phyloP scores from a whole-genome alignment of 2,888 invertebrate genomes.

The Phytoseiulus persimilis region DNA sequence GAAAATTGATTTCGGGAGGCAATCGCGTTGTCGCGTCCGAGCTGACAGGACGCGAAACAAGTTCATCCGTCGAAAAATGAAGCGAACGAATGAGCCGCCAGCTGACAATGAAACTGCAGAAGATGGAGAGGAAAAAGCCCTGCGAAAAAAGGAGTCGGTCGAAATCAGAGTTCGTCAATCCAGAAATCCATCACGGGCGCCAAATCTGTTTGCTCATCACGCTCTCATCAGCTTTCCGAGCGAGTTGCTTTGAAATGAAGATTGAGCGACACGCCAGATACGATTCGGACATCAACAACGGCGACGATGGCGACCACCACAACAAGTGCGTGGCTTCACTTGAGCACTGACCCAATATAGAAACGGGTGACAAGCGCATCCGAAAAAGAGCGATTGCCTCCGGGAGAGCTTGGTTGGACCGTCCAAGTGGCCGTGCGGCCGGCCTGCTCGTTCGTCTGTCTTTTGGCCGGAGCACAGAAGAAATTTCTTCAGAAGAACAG shows the following conservation, averaged over 20 bases:
- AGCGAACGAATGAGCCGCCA: neutral
- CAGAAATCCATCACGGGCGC: neutral
- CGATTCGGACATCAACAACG: neutral
- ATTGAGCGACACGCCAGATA: neutral
- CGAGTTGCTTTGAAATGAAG: neutral
- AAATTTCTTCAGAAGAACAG: neutral
- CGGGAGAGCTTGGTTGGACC: neutral
- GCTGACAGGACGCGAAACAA: neutral
- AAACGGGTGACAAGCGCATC: constrained; percentile 5
- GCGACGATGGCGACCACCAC: neutral
- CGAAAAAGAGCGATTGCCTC: constrained; percentile 5
- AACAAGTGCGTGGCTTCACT: constrained; percentile 5
- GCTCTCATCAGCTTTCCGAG: neutral
- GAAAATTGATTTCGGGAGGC: neutral
- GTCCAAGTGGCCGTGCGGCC: neutral
- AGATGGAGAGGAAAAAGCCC: neutral
- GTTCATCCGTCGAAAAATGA: neutral
- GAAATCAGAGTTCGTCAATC: neutral
- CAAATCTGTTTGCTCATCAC: neutral
- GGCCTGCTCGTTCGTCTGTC: neutral
- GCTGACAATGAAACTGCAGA: neutral
- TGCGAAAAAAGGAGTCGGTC: neutral
- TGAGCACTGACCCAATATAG: neutral
- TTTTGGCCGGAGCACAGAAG: neutral
- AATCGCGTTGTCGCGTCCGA: neutral